phyloP scores from a whole-genome alignment of 1,140 invertebrate genomes.

The Anastrepha ludens region DNA sequence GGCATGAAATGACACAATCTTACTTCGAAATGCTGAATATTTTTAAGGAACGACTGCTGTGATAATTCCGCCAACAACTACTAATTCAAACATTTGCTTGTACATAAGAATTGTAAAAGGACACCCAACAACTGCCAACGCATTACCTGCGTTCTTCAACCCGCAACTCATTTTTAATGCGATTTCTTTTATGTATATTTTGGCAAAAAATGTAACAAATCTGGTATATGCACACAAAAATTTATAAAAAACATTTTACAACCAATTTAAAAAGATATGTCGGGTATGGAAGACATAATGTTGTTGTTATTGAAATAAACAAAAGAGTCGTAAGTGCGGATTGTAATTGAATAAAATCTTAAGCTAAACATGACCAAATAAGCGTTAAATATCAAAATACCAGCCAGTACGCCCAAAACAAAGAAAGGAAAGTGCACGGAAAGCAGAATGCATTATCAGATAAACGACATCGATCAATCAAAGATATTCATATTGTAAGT shows the following conservation, averaged over 20 bases:
- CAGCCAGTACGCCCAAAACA: not conserved
- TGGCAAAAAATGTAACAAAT: not conserved
- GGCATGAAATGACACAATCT: slow-evolving; percentile 41
- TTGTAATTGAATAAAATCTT: not conserved
- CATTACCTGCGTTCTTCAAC: not conserved
- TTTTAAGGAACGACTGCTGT: not conserved
- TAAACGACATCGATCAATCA: not conserved
- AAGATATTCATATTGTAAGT: not conserved
- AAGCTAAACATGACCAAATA: not conserved
- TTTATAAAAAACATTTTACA: not conserved
- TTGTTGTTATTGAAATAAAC: not conserved
- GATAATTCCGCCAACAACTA: not conserved
- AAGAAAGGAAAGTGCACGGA: no score
- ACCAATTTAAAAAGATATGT: not conserved
- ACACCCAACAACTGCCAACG: not conserved
- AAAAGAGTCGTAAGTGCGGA: not conserved
- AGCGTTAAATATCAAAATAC: slow-evolving; percentile 17
- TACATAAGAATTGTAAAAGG: not conserved
- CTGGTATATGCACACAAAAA: not conserved
- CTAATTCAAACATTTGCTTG: slow-evolving; percentile 7
- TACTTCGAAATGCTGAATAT: not conserved
- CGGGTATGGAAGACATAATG: not conserved
- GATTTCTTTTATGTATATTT: not conserved
- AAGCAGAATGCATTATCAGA: no score
- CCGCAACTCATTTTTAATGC: not conserved